These are phyloP conservation scores for Philotrypesis tridentata DNA, from an alignment of 1,140 invertebrate species.

Conservation along the genomic window DNA sequence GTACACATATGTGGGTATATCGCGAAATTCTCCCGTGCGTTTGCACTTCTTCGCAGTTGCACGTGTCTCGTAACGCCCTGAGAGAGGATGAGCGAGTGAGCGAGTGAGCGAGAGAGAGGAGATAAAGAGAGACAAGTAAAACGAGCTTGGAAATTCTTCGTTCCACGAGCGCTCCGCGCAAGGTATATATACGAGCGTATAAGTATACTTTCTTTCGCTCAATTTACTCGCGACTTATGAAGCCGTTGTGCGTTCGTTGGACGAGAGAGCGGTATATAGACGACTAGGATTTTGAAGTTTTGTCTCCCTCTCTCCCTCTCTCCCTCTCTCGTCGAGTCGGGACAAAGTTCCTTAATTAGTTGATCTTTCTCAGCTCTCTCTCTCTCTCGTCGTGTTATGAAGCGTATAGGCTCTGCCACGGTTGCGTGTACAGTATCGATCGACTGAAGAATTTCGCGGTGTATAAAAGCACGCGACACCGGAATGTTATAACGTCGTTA, in stretches of 20 bases:
- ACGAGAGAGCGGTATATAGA: too few relatives aligned
- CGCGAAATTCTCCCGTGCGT: background rate
- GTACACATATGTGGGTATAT: background rate
- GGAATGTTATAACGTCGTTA: too few relatives aligned
- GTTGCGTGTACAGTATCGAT: background rate
- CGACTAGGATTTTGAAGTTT: background rate
- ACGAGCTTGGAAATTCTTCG: background rate
- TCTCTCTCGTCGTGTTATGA: too few relatives aligned
- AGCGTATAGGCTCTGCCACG: too few relatives aligned
- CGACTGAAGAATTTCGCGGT: background rate
- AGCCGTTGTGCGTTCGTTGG: background rate
- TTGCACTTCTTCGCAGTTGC: too few relatives aligned
- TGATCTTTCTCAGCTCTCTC: background rate
- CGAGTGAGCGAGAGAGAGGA: too few relatives aligned
- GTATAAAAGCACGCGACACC: too few relatives aligned
- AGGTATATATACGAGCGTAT: too few relatives aligned
- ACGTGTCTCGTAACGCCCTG: too few relatives aligned
- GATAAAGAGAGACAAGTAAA: slow-evolving; percentile 10
- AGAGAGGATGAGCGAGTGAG: too few relatives aligned
- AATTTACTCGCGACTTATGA: background rate
- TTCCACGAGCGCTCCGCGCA: too few relatives aligned
- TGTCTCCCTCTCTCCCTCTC: too few relatives aligned
- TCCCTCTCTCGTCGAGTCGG: background rate
- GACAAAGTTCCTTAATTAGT: background rate
- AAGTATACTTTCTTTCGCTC: background rate